Percentiles rank a stretch among this genome's conserved stretches.
phyloP scores from a whole-genome alignment of 2,113 vertebrate species.

The Sula dactylatra region DNA sequence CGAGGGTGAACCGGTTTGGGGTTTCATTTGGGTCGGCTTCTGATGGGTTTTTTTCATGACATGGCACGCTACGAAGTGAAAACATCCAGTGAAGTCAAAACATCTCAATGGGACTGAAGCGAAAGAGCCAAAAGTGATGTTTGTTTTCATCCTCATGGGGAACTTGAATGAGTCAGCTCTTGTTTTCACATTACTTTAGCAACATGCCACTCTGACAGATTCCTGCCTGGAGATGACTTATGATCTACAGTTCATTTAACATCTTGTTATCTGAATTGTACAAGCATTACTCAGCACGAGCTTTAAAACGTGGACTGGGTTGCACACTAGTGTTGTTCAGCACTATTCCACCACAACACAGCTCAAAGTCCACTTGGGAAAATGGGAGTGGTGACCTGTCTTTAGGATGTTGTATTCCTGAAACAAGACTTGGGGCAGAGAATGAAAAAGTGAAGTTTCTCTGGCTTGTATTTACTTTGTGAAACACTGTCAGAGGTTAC shows the following conservation, averaged over 20 bases:
- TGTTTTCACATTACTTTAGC: background rate
- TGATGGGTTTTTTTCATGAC: rapidly evolving
- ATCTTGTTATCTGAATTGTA: background rate
- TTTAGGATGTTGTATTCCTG: background rate
- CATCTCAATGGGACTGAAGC: background rate
- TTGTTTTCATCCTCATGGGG: background rate
- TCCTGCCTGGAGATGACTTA: background rate
- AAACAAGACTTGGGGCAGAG: background rate
- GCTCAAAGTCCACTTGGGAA: background rate
- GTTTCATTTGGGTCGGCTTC: background rate
- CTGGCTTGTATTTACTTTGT: background rate
- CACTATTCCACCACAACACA: background rate
- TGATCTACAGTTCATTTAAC: background rate
- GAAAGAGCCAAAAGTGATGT: background rate
- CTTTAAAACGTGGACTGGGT: background rate
- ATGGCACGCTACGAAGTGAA: background rate
- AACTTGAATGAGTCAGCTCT: background rate
- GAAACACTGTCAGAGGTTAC: background rate
- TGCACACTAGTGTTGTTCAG: background rate
- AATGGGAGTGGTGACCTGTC: background rate
- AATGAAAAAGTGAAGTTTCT: background rate
- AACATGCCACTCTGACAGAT: background rate
- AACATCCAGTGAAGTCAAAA: background rate
- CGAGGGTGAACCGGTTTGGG: background rate
- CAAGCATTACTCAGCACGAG: background rate